A percentile compares a stretch with the other conserved stretches of the same genome.
These are phyloP conservation scores for Microcebus griseorufus DNA, from an alignment of 2,113 vertebrate species.

Conservation along the genomic window DNA sequence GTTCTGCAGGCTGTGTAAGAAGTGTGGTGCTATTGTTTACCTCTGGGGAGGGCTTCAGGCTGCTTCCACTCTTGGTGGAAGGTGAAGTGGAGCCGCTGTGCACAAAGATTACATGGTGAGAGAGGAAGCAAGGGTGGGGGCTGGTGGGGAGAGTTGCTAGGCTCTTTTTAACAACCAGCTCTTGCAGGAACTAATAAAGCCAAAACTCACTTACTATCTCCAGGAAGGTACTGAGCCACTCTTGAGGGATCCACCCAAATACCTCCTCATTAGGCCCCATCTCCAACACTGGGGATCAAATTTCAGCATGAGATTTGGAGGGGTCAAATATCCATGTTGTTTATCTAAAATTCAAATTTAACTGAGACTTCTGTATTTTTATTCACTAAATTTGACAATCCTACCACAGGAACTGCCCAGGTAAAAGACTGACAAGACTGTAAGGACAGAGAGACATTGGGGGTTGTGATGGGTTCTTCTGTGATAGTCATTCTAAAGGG, in stretches of 20 bases:
- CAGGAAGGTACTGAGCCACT: background rate
- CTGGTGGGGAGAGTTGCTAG: background rate
- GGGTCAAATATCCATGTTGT: background rate
- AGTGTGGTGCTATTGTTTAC: background rate
- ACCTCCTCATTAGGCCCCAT: background rate
- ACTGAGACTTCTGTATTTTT: background rate
- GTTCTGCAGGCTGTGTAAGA: background rate
- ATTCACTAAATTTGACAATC: background rate
- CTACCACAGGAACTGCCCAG: background rate
- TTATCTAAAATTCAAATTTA: constrained; percentile 28
- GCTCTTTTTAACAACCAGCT: background rate
- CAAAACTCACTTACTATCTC: background rate
- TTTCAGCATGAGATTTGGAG: background rate
- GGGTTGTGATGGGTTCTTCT: background rate
- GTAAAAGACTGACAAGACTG: background rate
- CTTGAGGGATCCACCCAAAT: background rate
- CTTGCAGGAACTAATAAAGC: background rate
- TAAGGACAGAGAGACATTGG: background rate
- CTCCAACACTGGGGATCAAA: background rate
- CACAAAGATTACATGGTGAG: background rate
- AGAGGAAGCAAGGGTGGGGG: background rate
- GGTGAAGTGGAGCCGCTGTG: background rate
- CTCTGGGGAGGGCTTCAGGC: background rate
- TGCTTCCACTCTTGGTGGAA: background rate
- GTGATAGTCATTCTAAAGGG: background rate